Evolutionary conservation across 64 coral and sea anemone species (phyloP), one percentile per base, ranked within the genome.

Genomic region (Trachythela sp.): DNA sequence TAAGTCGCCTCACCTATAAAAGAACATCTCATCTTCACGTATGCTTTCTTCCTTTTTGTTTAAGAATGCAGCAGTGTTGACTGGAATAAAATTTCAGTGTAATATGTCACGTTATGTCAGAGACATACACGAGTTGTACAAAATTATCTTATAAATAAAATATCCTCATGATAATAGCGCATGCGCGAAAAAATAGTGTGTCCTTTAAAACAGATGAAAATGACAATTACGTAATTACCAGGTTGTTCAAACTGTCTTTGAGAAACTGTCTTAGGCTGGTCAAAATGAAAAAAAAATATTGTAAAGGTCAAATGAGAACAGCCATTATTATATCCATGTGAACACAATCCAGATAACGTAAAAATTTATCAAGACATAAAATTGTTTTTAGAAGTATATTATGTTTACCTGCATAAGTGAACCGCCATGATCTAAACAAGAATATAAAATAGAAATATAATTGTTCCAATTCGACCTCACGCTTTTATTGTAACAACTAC

Each of bases 351-450:
- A n/a, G n/a, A n/a, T n/a, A n/a, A n/a, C n/a, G n/a, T n/a, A n/a
- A 45, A 45, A 45, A 45, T 45, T 45, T 45, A 4, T 4, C 42
- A 45, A 45, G 42, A n/a, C 24, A 59, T 59, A 59, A 22, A n/a
- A 22, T 0, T 26, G 24, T 70, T 8, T 0, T 9, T 70, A 9
- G 9, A 34, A 5, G 9, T 4, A 80, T 14, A 29, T 34, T 24
- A 34, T 8, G 30, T 15, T 40, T 83, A 94, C 93, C 93, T 94
- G 95, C 95, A 97, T 97, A 2, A 97, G 91, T 70, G 95, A 97
- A 64, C 95, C 95, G 31, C 92, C 92, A 26, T 92, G 92, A 68
- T 97, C 95, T 97, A 70, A 40, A 37, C 40, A 94, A 83, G 88
- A 13, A 91, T 58, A 84, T 86, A 54, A 77, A 77, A 34, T 18